Percentiles rank a stretch among this genome's conserved stretches.
These are phyloP conservation scores for Sylvia atricapilla DNA, from an alignment of 2,113 vertebrate species.

Conservation along the genomic window DNA sequence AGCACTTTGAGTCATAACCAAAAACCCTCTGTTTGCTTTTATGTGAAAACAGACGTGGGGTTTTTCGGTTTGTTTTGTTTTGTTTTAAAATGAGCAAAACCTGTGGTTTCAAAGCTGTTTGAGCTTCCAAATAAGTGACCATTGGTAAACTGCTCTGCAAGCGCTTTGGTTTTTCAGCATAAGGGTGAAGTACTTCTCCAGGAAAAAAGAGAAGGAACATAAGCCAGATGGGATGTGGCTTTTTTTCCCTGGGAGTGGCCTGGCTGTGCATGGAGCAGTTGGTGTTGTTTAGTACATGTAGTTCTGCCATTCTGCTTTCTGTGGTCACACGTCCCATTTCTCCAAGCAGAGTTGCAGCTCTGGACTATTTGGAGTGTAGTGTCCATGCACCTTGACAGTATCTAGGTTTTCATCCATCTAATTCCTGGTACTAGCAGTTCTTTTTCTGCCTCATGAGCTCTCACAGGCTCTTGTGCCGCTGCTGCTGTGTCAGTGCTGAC, in stretches of 20 bases:
- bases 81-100: background rate
- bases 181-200: background rate
- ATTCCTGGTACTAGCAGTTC: background rate
- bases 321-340: background rate
- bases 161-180: background rate
- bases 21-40: background rate
- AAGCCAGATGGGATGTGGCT: background rate
- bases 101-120: background rate
- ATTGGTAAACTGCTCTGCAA: background rate
- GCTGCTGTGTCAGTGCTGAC: background rate
- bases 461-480: background rate
- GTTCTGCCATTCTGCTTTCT: background rate
- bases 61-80: background rate
- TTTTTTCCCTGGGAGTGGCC: background rate
- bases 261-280: background rate
- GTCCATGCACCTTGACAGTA: background rate
- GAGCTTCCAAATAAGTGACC: background rate
- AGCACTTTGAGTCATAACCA: background rate
- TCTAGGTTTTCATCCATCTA: background rate
- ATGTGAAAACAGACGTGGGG: background rate
- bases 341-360: background rate
- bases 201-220: background rate
- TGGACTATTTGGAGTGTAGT: background rate
- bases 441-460: background rate
- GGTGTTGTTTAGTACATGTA: fast-evolving